Evolutionary conservation across 1,140 invertebrate species (phyloP).

Genomic region (Microplitis mediator): DNA sequence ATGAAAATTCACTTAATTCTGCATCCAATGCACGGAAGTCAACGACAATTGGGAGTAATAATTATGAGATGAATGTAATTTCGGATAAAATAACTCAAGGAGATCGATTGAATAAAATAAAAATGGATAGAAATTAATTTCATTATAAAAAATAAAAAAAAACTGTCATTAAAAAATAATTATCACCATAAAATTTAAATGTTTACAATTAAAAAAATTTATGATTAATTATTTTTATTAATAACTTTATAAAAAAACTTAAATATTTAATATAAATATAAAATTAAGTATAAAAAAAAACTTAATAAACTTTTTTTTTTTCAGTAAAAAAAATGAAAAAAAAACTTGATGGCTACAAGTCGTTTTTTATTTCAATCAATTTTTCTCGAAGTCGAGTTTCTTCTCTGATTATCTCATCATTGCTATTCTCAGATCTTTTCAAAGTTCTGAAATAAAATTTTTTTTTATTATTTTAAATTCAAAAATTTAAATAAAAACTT

Average conservation of each 20-base stretch:
- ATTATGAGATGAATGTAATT: background rate
- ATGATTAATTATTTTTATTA: too few relatives aligned
- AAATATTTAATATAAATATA: background rate
- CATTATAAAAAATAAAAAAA: background rate
- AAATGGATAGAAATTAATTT: conserved; percentile 35
- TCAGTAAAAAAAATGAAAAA: background rate
- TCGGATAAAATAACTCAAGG: conserved; percentile 41
- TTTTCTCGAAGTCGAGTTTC: conserved; percentile 23
- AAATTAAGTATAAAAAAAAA: background rate
- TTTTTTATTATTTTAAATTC: background rate
- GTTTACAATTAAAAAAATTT: too few relatives aligned
- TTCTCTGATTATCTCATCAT: conserved; percentile 9
- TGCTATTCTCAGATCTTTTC: conserved; percentile 7
- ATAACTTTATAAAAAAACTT: background rate
- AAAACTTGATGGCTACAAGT: background rate
- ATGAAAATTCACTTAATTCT: background rate
- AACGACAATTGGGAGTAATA: too few relatives aligned
- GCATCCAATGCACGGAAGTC: too few relatives aligned
- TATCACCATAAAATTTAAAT: too few relatives aligned
- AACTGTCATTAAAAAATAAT: background rate
- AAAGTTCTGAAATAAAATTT: conserved; percentile 21
- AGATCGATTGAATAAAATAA: conserved; percentile 49
- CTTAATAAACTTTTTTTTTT: background rate
- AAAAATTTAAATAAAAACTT: background rate
- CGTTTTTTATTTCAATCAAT: conserved; percentile 19